These are phyloP conservation scores for Hypanus sabinus DNA, from an alignment of 2,113 vertebrate genomes.

Conservation along the genomic window DNA sequence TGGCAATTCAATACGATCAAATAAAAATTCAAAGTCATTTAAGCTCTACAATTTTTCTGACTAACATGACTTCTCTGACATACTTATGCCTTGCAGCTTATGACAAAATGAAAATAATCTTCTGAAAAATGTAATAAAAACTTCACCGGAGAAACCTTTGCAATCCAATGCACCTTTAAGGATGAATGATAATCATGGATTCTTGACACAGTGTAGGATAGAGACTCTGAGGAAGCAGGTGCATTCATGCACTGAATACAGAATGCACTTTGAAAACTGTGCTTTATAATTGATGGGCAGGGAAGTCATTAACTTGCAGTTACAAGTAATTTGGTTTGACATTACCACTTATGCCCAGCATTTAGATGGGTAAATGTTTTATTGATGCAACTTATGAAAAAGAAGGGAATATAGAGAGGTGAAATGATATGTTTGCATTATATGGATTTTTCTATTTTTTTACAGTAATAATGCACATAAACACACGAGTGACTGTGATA, in stretches of 20 bases:
- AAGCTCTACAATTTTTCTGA: neutral
- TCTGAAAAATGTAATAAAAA: neutral
- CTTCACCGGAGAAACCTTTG: neutral
- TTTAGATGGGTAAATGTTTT: slow-evolving; percentile 14
- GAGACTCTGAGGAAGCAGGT: neutral
- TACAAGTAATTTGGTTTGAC: neutral
- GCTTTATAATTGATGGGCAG: slow-evolving; percentile 6
- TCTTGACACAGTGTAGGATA: neutral
- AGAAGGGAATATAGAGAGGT: neutral
- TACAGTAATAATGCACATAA: neutral
- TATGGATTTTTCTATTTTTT: neutral
- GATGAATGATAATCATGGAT: slow-evolving; percentile 11
- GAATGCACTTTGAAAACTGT: neutral
- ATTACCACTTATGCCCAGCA: neutral
- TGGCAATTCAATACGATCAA: neutral
- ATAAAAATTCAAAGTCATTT: neutral
- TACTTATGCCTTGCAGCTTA: neutral
- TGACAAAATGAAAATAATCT: slow-evolving; percentile 2
- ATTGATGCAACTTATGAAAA: neutral
- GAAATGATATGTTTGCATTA: neutral
- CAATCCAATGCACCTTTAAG: slow-evolving; percentile 15
- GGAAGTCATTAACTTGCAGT: slow-evolving; percentile 25
- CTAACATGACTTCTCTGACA: neutral
- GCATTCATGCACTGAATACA: neutral
- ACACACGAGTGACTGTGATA: neutral